A percentile compares a stretch with the other conserved stretches of the same genome.
Conservation (phyloP, 2,797 vertebrate genomes). For the Gila robusta region DNA sequence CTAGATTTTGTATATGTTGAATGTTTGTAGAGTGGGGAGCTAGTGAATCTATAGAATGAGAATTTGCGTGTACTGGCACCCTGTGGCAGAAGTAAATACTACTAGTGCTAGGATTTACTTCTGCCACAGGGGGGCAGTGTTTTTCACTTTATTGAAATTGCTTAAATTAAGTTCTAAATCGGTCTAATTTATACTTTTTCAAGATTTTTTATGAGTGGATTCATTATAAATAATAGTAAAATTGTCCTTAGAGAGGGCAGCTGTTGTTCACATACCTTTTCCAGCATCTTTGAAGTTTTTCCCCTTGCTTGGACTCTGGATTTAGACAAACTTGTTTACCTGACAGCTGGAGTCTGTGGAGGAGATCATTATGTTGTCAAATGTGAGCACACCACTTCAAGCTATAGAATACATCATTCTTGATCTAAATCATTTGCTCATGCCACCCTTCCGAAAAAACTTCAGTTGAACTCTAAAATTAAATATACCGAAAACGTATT, state of each 20-base stretch:
- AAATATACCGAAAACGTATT: background rate
- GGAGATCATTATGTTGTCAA: background rate
- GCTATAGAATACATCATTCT: background rate
- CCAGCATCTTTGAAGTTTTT: constrained; percentile 61
- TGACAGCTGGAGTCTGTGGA: constrained; percentile 46
- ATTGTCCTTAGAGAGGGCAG: no score
- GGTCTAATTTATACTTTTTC: background rate
- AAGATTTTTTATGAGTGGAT: background rate
- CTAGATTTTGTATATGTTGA: background rate
- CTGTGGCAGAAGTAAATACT: background rate
- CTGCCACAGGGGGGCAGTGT: constrained; percentile 69
- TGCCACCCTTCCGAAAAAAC: background rate
- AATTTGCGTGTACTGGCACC: background rate
- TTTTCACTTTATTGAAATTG: background rate
- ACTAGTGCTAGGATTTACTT: background rate
- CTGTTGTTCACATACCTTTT: constrained; percentile 44
- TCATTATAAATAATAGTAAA: background rate
- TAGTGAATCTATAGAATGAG: background rate
- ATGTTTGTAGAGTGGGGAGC: background rate
- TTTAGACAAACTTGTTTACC: constrained; percentile 51
- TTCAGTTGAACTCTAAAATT: background rate
- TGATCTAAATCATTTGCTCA: background rate
- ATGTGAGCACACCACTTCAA: background rate
- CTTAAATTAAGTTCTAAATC: background rate
- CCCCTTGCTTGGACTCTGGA: constrained; percentile 54